Evolutionary conservation across 2,113 vertebrate genomes (phyloP), one percentile per base, ranked within the genome.

Genomic region (Porphyrio hochstetteri): DNA sequence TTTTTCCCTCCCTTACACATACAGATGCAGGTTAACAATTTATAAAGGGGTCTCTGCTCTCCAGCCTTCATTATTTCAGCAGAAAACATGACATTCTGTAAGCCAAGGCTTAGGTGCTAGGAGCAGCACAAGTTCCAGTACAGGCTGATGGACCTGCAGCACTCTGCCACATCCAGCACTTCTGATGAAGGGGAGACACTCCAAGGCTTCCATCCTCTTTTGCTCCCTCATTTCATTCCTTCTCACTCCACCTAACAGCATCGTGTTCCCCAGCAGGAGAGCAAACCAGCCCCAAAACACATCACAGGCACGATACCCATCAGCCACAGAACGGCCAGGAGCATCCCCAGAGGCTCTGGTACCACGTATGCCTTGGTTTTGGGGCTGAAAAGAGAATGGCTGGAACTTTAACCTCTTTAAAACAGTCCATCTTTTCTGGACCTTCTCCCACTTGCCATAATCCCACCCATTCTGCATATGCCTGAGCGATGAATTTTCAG

Each of bases 281-380:
- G 55, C 53, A 31, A 36, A 28, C 40, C 4, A 9, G n/a, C 20
- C 33, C 6, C 3, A 59, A 0, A 19, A 71, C 4, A 24, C 12
- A 13, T 12, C 25, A 3, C 1, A 7, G 29, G 38, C 16, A 40
- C 1, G 50, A 75, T 63, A 24, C 40, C 8, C n/a, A 7, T 1
- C 1, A 5, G 16, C 40, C 21, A 3, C 0, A 9, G 53, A 4
- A 29, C 0, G 5, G 56, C 63, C 24, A 2, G 1, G 5, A 48
- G 61, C 74, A 33, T 74, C 3, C 1, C 6, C 57, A 4, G 50
- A 46, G 64, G 23, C 53, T 31, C 60, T 48, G 59, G 63, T 59
- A 61, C 25, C 64, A 25, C 19, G 5, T 13, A 44, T 0, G 0
- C 40, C 31, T 52, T 12, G 38, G 1, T 7, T 93, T 72, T 23